phyloP scores from a whole-genome alignment of 2,888 invertebrate species.

The Tinea pellionella region DNA sequence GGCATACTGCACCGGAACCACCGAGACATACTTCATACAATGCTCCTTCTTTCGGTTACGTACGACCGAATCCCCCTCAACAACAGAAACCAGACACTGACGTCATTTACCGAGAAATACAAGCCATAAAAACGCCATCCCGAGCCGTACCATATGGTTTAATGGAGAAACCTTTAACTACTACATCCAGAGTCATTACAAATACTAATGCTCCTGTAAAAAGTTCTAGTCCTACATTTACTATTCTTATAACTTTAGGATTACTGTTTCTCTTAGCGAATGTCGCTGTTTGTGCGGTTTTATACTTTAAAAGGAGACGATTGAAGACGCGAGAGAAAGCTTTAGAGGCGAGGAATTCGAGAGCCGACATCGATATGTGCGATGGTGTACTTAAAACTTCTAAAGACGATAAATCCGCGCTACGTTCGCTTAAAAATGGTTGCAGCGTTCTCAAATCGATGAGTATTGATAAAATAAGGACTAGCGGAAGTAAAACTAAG shows the following conservation, averaged over 20 bases:
- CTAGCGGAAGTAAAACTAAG: constrained; percentile 60
- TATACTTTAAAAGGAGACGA: constrained; percentile 75
- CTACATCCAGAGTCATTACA: constrained; percentile 29
- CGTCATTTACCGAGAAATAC: constrained; percentile 45
- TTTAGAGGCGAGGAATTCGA: constrained; percentile 53
- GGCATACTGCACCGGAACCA: constrained; percentile 25
- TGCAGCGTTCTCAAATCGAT: constrained; percentile 72
- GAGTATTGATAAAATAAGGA: constrained; percentile 60
- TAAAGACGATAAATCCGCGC: constrained; percentile 54
- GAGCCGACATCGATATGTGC: constrained; percentile 62
- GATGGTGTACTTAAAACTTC: constrained; percentile 49
- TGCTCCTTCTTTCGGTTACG: constrained; percentile 39
- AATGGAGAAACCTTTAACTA: constrained; percentile 38
- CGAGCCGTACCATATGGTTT: constrained; percentile 38
- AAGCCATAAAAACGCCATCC: constrained; percentile 47
- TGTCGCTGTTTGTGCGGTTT: constrained; percentile 73
- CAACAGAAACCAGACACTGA: constrained; percentile 34
- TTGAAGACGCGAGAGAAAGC: constrained; percentile 60
- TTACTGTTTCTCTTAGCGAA: constrained; percentile 80
- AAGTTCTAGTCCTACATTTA: constrained; percentile 71
- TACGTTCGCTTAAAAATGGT: constrained; percentile 59
- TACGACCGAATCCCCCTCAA: constrained; percentile 31
- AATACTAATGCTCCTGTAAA: constrained; percentile 44
- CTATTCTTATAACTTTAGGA: constrained; percentile 73
- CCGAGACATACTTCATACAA: constrained; percentile 27